Evolutionary conservation across 1,140 invertebrate genomes (phyloP).

Genomic region (Caerostris darwini): DNA sequence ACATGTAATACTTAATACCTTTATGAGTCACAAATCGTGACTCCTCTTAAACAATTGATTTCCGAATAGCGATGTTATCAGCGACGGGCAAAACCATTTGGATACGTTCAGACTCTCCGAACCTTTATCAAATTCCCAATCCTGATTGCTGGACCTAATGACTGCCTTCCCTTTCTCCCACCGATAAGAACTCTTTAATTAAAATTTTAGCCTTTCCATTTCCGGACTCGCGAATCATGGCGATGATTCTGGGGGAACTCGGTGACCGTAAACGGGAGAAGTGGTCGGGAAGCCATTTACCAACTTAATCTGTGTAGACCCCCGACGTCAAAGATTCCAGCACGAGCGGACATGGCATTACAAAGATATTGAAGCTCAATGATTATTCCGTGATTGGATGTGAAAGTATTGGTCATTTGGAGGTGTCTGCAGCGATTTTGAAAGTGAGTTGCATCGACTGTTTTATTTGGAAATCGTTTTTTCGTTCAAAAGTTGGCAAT

Average conservation of each 20-base stretch:
- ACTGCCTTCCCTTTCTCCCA: background rate
- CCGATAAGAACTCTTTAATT: background rate
- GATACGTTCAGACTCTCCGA: background rate
- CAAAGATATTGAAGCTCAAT: background rate
- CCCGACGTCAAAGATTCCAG: background rate
- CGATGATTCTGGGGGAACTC: too few relatives aligned
- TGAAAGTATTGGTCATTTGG: background rate
- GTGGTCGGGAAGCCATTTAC: background rate
- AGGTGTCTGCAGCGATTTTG: too few relatives aligned
- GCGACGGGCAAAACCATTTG: background rate
- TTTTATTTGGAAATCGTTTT: too few relatives aligned
- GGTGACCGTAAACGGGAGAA: background rate
- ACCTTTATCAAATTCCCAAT: background rate
- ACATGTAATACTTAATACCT: too few relatives aligned
- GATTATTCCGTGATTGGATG: background rate
- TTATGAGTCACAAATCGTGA: too few relatives aligned
- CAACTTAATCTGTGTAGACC: background rate
- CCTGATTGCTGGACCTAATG: background rate
- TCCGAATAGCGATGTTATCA: too few relatives aligned
- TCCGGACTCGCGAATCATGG: background rate
- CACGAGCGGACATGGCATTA: background rate
- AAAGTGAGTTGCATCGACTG: too few relatives aligned
- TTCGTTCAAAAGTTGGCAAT: too few relatives aligned
- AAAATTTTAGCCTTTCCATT: background rate
- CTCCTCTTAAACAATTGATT: too few relatives aligned